phyloP scores from a whole-genome alignment of 2,888 invertebrate species.

The Rambutsinella grinnellia region DNA sequence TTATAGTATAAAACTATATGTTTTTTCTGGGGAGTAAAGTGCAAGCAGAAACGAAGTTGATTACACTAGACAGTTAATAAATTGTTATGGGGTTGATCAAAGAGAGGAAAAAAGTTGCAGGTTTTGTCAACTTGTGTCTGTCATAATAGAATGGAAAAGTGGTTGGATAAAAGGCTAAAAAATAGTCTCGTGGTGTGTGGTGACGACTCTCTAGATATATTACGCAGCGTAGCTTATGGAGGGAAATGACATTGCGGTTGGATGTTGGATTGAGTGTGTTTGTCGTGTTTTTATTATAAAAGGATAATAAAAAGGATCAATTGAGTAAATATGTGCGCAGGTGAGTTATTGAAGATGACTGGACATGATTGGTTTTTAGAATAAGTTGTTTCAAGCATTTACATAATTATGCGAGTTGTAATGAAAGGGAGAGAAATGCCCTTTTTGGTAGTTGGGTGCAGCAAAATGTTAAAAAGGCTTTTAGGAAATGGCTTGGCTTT shows the following conservation, averaged over 20 bases:
- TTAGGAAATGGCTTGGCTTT: too few species aligned
- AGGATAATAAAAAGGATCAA: not conserved
- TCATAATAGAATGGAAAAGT: not conserved
- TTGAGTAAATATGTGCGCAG: too few species aligned
- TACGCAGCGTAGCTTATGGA: too few species aligned
- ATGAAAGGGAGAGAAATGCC: too few species aligned
- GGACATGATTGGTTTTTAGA: too few species aligned
- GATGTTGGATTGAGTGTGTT: too few species aligned
- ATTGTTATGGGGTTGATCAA: constrained; percentile 56
- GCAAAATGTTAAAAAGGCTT: too few species aligned
- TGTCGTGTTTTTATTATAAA: too few species aligned
- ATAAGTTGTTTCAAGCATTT: not conserved
- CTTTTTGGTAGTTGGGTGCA: too few species aligned
- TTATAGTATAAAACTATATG: not conserved
- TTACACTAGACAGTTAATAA: constrained; percentile 57
- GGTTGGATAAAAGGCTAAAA: not conserved
- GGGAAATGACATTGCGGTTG: too few species aligned
- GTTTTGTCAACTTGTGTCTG: constrained; percentile 29
- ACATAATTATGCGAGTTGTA: too few species aligned
- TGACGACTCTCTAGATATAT: not conserved
- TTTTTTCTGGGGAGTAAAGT: constrained; percentile 6
- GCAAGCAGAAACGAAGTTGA: constrained; percentile 51
- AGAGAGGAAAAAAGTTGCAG: constrained; percentile 43
- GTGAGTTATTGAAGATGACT: too few species aligned
- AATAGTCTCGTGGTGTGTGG: not conserved